Evolutionary conservation across 2,888 invertebrate species (phyloP).

Genomic region (Pyrgus malvae): DNA sequence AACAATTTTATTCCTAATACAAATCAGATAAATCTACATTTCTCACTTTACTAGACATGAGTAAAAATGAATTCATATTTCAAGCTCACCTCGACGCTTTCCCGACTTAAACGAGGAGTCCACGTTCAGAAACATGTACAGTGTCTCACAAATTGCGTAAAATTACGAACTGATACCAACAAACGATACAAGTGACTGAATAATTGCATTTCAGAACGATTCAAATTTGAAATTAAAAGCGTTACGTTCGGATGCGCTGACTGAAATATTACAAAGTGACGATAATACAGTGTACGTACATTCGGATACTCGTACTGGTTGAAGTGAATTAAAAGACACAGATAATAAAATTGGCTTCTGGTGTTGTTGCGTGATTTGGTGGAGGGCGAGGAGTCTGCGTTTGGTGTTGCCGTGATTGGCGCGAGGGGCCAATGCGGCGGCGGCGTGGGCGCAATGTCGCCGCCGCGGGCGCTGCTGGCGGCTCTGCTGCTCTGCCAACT

Average conservation of each 20-base stretch:
- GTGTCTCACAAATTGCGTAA: background rate
- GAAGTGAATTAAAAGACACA: background rate
- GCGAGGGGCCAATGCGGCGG: conserved; percentile 72
- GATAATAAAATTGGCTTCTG: background rate
- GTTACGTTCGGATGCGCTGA: background rate
- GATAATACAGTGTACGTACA: background rate
- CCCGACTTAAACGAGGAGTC: conserved; percentile 2
- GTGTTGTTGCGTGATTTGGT: background rate
- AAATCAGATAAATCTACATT: background rate
- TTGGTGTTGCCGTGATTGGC: conserved; percentile 54
- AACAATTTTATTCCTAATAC: background rate
- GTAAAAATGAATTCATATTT: too few relatives aligned
- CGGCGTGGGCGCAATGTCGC: conserved; percentile 73
- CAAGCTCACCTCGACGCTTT: conserved; percentile 13
- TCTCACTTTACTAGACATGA: background rate
- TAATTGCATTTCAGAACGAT: background rate
- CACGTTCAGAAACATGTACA: conserved; percentile 10
- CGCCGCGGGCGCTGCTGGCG: conserved; percentile 78
- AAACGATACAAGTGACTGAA: conserved; percentile 2
- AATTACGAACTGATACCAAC: conserved; percentile 3
- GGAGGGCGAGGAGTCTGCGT: conserved; percentile 22
- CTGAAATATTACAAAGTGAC: background rate
- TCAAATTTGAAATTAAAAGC: background rate
- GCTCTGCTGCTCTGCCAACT: conserved; percentile 73
- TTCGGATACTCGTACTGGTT: conserved; percentile 4